Base-by-base conservation (phyloP, 2,113 vertebrate genomes). In the Lanius ludovicianus region DNA sequence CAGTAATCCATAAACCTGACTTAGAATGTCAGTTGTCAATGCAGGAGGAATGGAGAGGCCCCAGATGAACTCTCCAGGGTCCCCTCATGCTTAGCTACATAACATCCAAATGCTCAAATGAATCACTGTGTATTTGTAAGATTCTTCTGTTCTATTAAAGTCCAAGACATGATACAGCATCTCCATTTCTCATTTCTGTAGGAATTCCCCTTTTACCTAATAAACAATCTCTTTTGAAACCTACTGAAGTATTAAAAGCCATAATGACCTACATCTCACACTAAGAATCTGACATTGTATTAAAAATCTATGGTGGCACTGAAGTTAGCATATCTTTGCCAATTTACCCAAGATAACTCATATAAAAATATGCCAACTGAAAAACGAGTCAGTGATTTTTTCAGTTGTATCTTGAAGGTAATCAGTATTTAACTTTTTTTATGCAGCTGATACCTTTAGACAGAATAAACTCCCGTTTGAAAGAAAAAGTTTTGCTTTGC, bases 151-250 rank as follows among this genome's bases (percentile, higher is more conserved):
- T 86, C 49, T 64, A 10, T 56, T 92, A 46, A 74, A 84, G 22
- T 25, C n/a, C 56, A 78, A 90, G 68, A 52, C 49, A 52, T 41
- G 37, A 74, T 64, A 68, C 46, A 70, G 47, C 27, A 67, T 80
- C 31, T 64, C 35, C 16, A 44, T 74, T 74, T 91, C 53, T 79
- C 42, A 63, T 87, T 96, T 94, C 97, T 97, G 87, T 96, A 95
- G 96, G 91, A 97, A 93, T 96, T 96, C 89, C 81, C 90, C 82
- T 93, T 89, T 86, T 84, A 79, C 67, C 81, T 93, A 95, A 95
- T 97, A 97, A 97, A 84, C 93, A 90, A 69, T 71, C 87, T 64
- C 81, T 97, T 96, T 97, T 96, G 98, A 96, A 98, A 98, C 94
- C 97, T 97, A 90, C 82, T 97, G 97, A 98, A 97, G 95, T 98